Percentiles rank a stretch among this genome's conserved stretches.
Evolutionary conservation across 2,888 invertebrate species (phyloP).

Genomic region (Lasioglossum villosulum): DNA sequence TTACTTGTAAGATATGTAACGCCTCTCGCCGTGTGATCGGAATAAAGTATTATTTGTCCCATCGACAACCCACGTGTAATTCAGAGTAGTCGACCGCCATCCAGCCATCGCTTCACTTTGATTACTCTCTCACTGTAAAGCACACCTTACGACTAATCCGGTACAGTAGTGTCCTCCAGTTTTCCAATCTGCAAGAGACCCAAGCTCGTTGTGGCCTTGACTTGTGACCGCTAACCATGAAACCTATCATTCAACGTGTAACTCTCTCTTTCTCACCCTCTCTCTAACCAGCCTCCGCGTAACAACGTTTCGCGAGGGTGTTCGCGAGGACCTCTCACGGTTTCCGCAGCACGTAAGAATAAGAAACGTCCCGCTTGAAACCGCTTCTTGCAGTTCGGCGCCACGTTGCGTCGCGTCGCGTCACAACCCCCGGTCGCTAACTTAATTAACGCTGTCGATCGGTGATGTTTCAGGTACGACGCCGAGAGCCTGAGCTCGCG

Average conservation of each 20-base stretch:
- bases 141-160: constrained; percentile 34
- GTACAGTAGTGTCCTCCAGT: constrained; percentile 9
- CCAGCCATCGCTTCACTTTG: constrained; percentile 22
- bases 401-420: neutral
- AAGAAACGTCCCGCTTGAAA: constrained; percentile 15
- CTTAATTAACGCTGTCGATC: constrained; percentile 53
- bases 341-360: constrained; percentile 20
- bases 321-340: neutral
- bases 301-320: constrained; percentile 18
- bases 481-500: constrained; percentile 69
- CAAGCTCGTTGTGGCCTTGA: constrained; percentile 15
- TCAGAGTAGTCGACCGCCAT: neutral
- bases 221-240: constrained; percentile 26
- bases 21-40: neutral
- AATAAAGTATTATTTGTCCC: constrained; percentile 41
- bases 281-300: constrained; percentile 29
- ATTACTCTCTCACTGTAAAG: constrained; percentile 21
- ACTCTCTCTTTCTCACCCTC: neutral
- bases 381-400: constrained; percentile 26
- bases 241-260: neutral
- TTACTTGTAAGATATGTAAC: constrained; percentile 22
- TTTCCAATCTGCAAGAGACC: constrained; percentile 33
- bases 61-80: neutral
- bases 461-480: constrained; percentile 80
- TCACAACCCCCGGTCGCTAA: neutral